These are phyloP conservation scores for Teinopalpus imperialis DNA, from an alignment of 2,888 invertebrate genomes.

Conservation along the genomic window DNA sequence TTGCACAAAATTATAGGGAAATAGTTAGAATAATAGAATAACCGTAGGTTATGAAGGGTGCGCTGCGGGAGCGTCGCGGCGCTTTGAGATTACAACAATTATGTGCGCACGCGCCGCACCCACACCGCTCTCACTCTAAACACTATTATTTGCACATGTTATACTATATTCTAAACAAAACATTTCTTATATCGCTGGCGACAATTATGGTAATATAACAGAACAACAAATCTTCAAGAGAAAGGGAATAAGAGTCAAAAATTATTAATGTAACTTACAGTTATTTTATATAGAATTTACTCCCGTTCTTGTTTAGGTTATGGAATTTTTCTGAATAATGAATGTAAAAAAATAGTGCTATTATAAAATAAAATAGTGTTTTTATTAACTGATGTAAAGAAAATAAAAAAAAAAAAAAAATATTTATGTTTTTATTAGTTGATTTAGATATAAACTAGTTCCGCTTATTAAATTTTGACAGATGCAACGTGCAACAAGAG, in stretches of 20 bases:
- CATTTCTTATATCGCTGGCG: slow-evolving; percentile 58
- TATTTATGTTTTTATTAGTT: too few relatives aligned
- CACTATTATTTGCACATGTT: slow-evolving; percentile 79
- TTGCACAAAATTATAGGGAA: slow-evolving; percentile 26
- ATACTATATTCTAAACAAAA: slow-evolving; percentile 73
- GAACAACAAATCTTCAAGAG: background rate
- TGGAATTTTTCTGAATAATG: too few relatives aligned
- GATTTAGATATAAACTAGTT: too few relatives aligned
- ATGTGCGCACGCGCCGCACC: slow-evolving; percentile 69
- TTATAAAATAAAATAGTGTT: too few relatives aligned
- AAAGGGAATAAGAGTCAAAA: background rate
- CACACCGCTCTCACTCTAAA: slow-evolving; percentile 57
- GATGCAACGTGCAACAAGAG: too few relatives aligned
- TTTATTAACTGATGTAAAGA: too few relatives aligned
- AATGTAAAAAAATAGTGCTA: too few relatives aligned
- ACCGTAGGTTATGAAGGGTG: slow-evolving; percentile 25
- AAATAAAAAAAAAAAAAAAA: too few relatives aligned
- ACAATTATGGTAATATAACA: slow-evolving; percentile 44
- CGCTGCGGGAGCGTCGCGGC: slow-evolving; percentile 39
- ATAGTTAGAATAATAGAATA: slow-evolving; percentile 38
- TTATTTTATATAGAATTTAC: too few relatives aligned
- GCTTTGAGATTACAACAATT: slow-evolving; percentile 76
- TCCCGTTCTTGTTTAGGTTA: too few relatives aligned
- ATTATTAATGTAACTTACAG: too few relatives aligned
- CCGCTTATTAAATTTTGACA: too few relatives aligned